Conservation (phyloP, 2,888 invertebrate species). For the Hartigia nigra region DNA sequence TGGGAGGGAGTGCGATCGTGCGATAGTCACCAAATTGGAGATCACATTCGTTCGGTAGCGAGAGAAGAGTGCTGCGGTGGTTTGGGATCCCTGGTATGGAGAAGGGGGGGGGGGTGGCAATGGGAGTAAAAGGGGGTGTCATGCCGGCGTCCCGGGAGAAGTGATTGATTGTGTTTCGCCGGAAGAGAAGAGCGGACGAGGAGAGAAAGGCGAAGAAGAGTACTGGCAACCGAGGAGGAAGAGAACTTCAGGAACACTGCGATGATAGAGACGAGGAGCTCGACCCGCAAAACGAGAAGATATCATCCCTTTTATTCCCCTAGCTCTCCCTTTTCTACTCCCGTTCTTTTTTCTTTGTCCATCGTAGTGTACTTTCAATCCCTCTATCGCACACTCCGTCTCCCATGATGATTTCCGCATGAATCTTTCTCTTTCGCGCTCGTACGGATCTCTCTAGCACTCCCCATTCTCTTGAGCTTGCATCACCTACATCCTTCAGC, state of each 20-base stretch:
- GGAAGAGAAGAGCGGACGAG: constrained; percentile 53
- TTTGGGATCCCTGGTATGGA: constrained; percentile 36
- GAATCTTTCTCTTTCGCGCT: constrained; percentile 17
- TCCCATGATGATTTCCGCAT: constrained; percentile 18
- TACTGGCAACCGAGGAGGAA: constrained; percentile 32
- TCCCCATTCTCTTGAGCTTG: constrained; percentile 15
- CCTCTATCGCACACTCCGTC: constrained; percentile 12
- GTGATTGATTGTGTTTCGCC: constrained; percentile 66
- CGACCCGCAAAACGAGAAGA: constrained; percentile 54
- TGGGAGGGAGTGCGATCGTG: constrained; percentile 9
- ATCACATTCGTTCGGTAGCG: constrained; percentile 37
- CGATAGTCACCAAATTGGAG: constrained; percentile 42
- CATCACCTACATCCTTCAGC: constrained; percentile 44
- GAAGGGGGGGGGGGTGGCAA: constrained; percentile 40
- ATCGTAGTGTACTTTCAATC: constrained; percentile 2
- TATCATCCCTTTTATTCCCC: constrained; percentile 38
- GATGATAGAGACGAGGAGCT: constrained; percentile 58
- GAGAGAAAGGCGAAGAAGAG: constrained; percentile 39
- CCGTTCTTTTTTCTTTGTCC: constrained; percentile 3
- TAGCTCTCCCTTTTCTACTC: not conserved
- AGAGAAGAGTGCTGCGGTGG: constrained; percentile 32
- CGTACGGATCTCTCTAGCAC: constrained; percentile 13
- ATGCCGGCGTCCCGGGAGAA: constrained; percentile 60
- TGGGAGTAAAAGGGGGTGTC: constrained; percentile 61
- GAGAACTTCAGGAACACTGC: constrained; percentile 32